Conservation (phyloP, 2,113 vertebrate genomes). For the Tachysurus fulvidraco region DNA sequence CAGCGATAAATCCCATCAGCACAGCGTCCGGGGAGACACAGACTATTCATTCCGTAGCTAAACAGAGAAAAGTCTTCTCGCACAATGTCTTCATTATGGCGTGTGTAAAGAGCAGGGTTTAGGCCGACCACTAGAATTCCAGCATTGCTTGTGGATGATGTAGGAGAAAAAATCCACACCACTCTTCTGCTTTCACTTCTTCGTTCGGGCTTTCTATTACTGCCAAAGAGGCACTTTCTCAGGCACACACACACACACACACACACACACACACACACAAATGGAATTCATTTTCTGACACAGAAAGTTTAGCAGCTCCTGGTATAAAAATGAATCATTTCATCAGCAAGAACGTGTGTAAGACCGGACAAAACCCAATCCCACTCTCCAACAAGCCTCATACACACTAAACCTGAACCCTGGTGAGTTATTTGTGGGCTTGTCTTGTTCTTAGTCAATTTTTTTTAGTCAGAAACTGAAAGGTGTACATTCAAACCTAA, state of each 20-base stretch:
- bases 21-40: not conserved
- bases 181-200: conserved; percentile 42
- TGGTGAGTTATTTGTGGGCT: not conserved
- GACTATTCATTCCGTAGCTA: conserved; percentile 16
- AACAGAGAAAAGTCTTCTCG: conserved; percentile 10
- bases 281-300: conserved; percentile 36
- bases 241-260: not conserved
- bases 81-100: conserved; percentile 17
- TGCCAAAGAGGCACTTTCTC: not conserved
- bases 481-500: not conserved
- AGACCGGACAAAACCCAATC: not conserved
- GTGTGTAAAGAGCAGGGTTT: conserved; percentile 6
- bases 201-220: conserved; percentile 10
- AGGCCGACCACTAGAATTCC: conserved; percentile 16
- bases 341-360: not conserved
- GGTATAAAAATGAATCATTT: not conserved
- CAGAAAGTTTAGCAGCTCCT: not conserved
- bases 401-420: not conserved
- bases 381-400: not conserved
- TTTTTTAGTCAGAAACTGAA: no score
- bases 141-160: not conserved
- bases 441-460: not conserved
- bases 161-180: conserved; percentile 20
- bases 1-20: conserved; percentile 27
- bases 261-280: conserved; percentile 13